Evolutionary conservation across 1,140 invertebrate genomes (phyloP).

Genomic region (Odontomachus brunneus): DNA sequence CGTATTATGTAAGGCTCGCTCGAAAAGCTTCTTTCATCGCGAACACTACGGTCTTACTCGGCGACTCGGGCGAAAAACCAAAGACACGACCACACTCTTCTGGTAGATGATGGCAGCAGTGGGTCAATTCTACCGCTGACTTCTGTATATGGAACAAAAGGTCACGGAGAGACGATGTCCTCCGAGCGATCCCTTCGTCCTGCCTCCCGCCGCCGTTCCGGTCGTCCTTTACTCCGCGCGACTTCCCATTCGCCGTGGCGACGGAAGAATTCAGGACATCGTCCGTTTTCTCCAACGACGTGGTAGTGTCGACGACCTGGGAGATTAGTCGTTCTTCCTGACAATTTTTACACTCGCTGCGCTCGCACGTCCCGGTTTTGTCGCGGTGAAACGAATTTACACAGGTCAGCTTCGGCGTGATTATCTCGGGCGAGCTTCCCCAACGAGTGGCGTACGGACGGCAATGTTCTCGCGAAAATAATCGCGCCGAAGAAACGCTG

Average conservation of each 20-base stretch:
- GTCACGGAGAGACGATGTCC: conserved; percentile 24
- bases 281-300: neutral
- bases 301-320: neutral
- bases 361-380: too few relatives aligned
- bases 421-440: too few relatives aligned
- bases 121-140: conserved; percentile 43
- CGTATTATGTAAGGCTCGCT: conserved; percentile 5
- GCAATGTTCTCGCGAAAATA: too few relatives aligned
- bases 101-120: conserved; percentile 4
- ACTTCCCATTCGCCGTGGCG: conserved; percentile 7
- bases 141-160: conserved; percentile 35
- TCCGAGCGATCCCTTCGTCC: neutral
- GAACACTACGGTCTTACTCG: neutral
- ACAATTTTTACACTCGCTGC: too few relatives aligned
- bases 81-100: conserved; percentile 33
- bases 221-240: conserved; percentile 25
- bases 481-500: too few relatives aligned
- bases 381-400: too few relatives aligned
- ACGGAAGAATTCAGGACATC: neutral
- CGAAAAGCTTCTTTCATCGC: conserved; percentile 14
- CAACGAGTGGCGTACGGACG: too few relatives aligned
- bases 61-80: conserved; percentile 9
- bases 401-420: too few relatives aligned
- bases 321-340: too few relatives aligned
- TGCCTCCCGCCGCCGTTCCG: too few relatives aligned